Conservation (phyloP, 53 echinoderm and acorn worm genomes). For the Temnopleurus reevesii region DNA sequence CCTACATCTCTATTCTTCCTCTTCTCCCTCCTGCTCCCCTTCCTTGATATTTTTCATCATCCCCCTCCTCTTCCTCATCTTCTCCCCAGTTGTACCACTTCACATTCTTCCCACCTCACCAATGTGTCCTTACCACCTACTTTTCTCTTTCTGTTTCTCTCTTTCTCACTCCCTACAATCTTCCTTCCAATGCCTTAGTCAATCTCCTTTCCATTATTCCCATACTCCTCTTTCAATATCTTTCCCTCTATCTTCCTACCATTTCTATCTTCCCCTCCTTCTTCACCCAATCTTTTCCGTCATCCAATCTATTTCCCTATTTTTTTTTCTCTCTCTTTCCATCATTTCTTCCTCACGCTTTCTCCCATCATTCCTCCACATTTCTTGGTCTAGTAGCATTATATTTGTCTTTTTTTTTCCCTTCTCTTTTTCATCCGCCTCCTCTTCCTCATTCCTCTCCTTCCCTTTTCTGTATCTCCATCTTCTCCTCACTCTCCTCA, state of each 20-base stretch:
- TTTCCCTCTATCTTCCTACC: background rate
- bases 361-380: no score
- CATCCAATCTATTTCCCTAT: no score
- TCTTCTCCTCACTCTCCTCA: background rate
- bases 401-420: no score
- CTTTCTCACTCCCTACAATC: background rate
- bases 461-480: background rate
- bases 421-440: background rate
- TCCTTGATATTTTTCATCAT: no score
- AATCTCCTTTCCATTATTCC: no score
- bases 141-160: slow-evolving; percentile 17
- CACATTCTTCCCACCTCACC: background rate
- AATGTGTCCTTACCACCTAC: background rate
- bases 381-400: no score
- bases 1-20: background rate
- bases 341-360: no score
- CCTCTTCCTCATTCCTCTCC: background rate
- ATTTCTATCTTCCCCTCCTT: background rate
- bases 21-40: background rate
- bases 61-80: background rate
- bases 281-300: background rate
- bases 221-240: background rate
- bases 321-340: background rate
- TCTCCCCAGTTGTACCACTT: background rate
- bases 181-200: no score